Evolutionary conservation across 2,113 vertebrate species (phyloP).

Genomic region (Pseudopodoces humilis): DNA sequence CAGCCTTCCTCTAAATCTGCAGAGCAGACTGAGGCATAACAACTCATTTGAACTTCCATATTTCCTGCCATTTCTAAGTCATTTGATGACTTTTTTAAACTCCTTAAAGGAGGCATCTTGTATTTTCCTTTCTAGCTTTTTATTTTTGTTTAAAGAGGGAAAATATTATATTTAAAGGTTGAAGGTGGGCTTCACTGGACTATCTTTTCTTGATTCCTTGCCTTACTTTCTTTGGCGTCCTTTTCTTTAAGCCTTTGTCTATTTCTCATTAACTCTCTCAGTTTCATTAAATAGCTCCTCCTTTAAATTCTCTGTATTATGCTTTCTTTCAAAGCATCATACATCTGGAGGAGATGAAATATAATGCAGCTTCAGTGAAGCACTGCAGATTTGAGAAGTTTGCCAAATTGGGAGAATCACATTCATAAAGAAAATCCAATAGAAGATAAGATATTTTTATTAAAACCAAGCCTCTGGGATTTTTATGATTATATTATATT

Average conservation of each 20-base stretch:
- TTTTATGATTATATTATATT: no score
- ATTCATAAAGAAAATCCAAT: background rate
- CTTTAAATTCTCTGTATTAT: background rate
- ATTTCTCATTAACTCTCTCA: background rate
- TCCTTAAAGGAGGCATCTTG: background rate
- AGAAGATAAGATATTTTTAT: background rate
- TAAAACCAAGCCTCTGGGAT: background rate
- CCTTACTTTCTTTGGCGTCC: background rate
- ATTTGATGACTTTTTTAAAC: background rate
- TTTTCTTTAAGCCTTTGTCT: background rate
- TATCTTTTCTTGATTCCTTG: background rate
- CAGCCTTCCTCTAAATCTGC: background rate
- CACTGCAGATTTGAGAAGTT: background rate
- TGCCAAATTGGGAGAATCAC: background rate
- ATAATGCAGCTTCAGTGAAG: background rate
- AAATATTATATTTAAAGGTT: background rate
- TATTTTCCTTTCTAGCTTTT: background rate
- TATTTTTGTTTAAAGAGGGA: background rate
- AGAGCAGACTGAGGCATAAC: accelerated
- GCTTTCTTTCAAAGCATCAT: background rate
- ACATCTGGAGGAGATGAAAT: background rate
- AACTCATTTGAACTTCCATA: background rate
- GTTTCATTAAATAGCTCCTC: background rate
- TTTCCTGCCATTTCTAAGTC: background rate
- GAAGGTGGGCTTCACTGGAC: background rate